Evolutionary conservation across 1,140 invertebrate genomes (phyloP), one percentile per base, ranked within the genome.

Genomic region (Drosophila murphyi): DNA sequence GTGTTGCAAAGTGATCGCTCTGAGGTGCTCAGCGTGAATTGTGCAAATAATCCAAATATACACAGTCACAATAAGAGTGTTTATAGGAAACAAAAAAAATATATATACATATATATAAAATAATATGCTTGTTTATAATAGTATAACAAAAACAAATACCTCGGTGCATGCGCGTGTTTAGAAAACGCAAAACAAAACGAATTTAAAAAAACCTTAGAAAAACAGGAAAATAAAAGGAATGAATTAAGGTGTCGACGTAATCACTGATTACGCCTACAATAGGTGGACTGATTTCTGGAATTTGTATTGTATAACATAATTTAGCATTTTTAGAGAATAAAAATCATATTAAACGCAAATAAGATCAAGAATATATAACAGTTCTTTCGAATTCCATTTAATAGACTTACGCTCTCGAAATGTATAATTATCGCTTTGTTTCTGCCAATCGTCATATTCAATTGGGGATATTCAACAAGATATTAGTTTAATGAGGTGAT

Each of bases 121-220:
- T 35, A 35, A 62, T 57, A 54, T 34, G 32, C n/a, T 45, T 59
- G 60, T n/a, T 43, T 43, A 43, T 43, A 43, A 8, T n/a, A 10
- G 10, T 41, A 20, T 20, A 41, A 10, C 8, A 43, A 43, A n/a
- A 4, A n/a, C 3, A n/a, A n/a, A 43, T 4, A n/a, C n/a, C 82
- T 88, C 82, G 82, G 82, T 52, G 54, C 56, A 57, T 8, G 68
- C 79, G 82, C 83, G 83, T 86, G 82, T 86, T 86, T 88, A 88
- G 83, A 88, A 88, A 88, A 76, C 28, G 47, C 56, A 69, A 72
- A 88, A 68, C 82, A 86, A 87, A 86, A 82, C 82, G 79, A 76
- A 82, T 82, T 72, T 88, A 64, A 56, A 52, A 86, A 55, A 20
- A 20, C 20, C 54, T 39, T 6, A 41, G 39, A 71, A 68, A 75